These are phyloP conservation scores for Tychaedon coryphoeus DNA, from an alignment of 2,113 vertebrate species.

Conservation along the genomic window DNA sequence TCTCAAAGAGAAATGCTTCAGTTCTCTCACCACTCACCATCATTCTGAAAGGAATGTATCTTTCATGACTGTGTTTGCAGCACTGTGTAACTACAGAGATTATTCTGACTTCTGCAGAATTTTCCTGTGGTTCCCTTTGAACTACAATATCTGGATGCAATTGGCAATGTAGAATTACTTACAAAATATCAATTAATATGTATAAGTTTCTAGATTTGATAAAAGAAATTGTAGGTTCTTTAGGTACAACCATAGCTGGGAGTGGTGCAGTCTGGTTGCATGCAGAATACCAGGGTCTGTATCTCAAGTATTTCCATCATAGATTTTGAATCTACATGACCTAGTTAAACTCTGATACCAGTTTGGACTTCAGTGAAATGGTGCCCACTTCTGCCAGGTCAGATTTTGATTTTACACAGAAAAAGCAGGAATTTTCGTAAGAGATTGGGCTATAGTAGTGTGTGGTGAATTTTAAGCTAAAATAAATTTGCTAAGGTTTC, in stretches of 20 bases:
- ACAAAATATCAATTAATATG: neutral
- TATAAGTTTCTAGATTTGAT: neutral
- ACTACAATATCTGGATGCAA: neutral
- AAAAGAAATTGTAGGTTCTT: neutral
- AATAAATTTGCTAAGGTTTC: neutral
- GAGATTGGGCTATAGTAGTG: neutral
- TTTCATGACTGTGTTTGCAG: neutral
- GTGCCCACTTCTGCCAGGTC: neutral
- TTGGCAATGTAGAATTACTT: neutral
- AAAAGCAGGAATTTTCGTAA: neutral
- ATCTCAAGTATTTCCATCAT: neutral
- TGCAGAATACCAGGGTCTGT: neutral
- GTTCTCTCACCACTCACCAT: neutral
- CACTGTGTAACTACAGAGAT: neutral
- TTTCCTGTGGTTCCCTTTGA: neutral
- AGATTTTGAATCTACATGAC: neutral
- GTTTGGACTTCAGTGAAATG: neutral
- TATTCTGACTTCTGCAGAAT: neutral
- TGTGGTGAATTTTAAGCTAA: neutral
- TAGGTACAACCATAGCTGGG: neutral
- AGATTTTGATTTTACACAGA: neutral
- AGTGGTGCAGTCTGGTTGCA: neutral
- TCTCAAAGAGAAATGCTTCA: neutral
- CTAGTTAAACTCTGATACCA: neutral
- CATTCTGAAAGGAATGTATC: neutral